phyloP scores from a whole-genome alignment of 2,113 vertebrate species.

The Elephas maximus region DNA sequence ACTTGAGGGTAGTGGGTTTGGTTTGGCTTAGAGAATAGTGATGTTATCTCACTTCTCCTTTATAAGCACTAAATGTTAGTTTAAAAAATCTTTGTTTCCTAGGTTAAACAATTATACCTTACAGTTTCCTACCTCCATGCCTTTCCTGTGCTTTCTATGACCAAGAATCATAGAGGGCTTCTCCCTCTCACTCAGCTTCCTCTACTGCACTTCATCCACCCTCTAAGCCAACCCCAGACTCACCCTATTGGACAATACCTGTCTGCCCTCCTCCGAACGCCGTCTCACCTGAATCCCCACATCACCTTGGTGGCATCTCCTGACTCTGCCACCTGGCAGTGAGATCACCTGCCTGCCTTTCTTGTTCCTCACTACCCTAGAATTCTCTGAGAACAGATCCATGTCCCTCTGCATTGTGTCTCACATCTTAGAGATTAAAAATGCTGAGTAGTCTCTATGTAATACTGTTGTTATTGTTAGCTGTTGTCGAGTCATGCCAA shows the following conservation, averaged over 20 bases:
- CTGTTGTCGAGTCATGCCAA: neutral
- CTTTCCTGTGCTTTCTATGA: neutral
- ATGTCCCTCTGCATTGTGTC: neutral
- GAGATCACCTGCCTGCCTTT: neutral
- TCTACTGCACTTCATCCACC: neutral
- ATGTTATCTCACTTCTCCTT: neutral
- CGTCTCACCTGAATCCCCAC: neutral
- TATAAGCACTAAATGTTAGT: neutral
- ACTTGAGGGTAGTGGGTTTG: too few relatives aligned
- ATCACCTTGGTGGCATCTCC: too few relatives aligned
- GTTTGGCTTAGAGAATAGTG: neutral
- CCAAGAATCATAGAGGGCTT: neutral
- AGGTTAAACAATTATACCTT: neutral
- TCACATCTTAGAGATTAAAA: neutral
- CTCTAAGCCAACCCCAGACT: neutral
- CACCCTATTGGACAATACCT: neutral
- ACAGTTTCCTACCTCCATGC: neutral
- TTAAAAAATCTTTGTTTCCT: neutral
- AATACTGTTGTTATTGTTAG: neutral
- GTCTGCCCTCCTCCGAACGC: rapidly evolving
- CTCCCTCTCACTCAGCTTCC: neutral
- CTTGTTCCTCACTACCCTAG: neutral
- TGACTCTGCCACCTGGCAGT: neutral
- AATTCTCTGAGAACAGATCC: neutral
- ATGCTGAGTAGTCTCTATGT: neutral